Evolutionary conservation across 1,140 invertebrate genomes (phyloP).

Genomic region (Drosophila littoralis): DNA sequence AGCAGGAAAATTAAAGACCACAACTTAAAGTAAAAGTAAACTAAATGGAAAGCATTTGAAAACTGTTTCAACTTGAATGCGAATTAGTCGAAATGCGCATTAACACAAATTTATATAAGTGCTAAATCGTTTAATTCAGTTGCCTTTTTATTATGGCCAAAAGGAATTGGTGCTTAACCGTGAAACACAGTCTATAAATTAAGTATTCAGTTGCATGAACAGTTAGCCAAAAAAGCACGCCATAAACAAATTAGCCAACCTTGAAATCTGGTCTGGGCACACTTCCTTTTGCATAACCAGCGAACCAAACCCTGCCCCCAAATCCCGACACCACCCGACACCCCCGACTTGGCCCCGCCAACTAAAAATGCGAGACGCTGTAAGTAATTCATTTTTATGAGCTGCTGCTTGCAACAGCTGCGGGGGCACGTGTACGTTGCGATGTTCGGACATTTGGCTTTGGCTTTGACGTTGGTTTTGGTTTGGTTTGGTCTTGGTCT

Average conservation of each 20-base stretch:
- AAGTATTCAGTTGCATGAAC: conserved; percentile 39
- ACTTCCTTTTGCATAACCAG: conserved; percentile 12
- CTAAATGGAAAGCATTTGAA: background rate
- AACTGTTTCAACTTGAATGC: background rate
- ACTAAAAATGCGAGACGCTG: conserved; percentile 7
- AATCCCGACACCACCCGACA: background rate
- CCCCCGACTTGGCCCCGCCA: background rate
- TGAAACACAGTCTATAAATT: conserved; percentile 39
- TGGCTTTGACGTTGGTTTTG: conserved; percentile 28
- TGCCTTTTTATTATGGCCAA: conserved; percentile 14
- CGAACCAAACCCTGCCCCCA: background rate
- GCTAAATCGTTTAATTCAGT: conserved; percentile 29
- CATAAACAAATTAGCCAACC: conserved; percentile 53
- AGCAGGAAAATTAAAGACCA: too few species aligned
- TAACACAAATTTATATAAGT: conserved; percentile 9
- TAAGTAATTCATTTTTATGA: conserved; percentile 79
- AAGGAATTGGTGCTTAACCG: conserved; percentile 13
- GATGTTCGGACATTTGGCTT: conserved; percentile 34
- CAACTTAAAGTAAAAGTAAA: background rate
- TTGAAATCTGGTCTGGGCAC: conserved; percentile 24
- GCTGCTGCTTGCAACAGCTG: conserved; percentile 54
- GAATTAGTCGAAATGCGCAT: background rate
- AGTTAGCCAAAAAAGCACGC: conserved; percentile 23
- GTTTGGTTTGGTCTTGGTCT: background rate
- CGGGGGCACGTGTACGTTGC: conserved; percentile 11